Evolutionary conservation across 2,797 vertebrate species (phyloP).

Genomic region (Xenops minutus): DNA sequence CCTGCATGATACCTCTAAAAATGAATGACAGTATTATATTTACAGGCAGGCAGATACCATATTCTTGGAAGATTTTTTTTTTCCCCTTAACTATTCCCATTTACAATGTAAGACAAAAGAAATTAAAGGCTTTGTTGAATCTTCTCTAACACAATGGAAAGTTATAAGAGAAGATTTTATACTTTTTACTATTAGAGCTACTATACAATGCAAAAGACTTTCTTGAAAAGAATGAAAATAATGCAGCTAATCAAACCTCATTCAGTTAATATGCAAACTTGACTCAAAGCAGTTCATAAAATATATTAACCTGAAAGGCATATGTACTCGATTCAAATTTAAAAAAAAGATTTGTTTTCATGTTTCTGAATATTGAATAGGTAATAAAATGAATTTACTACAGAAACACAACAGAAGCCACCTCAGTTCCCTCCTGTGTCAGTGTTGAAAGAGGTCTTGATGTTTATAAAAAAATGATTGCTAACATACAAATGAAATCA

Average conservation of each 20-base stretch:
- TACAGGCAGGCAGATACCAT: not conserved
- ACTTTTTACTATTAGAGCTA: not conserved
- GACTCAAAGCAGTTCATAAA: not conserved
- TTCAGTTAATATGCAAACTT: not conserved
- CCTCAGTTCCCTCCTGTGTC: not conserved
- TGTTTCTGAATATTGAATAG: not conserved
- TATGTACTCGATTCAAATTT: not conserved
- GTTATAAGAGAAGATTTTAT: not conserved
- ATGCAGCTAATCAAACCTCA: not conserved
- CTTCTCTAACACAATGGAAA: not conserved
- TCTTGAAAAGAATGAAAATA: not conserved
- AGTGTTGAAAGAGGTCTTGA: not conserved
- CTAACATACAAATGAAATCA: not conserved
- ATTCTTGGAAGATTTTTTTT: not conserved
- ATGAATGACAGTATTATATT: not conserved
- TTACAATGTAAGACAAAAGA: conserved; percentile 21
- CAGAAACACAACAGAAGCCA: not conserved
- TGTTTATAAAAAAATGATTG: not conserved
- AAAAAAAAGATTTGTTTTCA: not conserved
- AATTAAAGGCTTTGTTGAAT: conserved; percentile 4
- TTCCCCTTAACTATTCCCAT: not conserved
- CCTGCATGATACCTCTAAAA: not conserved
- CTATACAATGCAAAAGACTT: not conserved
- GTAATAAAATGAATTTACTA: not conserved
- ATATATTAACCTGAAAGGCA: conserved; percentile 7